Percentiles rank a stretch among this genome's conserved stretches.
Conservation (phyloP, 1,140 invertebrate species). For the Wiebesia pumilae region DNA sequence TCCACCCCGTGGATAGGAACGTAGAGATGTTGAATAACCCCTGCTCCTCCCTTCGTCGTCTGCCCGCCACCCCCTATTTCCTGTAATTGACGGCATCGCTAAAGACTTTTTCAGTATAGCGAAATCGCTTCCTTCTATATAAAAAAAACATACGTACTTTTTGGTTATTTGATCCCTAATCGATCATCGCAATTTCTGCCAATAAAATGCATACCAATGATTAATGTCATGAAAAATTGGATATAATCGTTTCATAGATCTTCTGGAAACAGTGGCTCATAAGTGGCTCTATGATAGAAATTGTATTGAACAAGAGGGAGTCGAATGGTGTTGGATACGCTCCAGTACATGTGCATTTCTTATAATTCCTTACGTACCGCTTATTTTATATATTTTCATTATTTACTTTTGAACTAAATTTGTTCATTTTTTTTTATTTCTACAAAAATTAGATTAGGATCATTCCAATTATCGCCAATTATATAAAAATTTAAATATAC, state of each 20-base stretch:
- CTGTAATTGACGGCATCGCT: slow-evolving; percentile 40
- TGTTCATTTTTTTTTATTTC: too few relatives aligned
- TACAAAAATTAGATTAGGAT: too few relatives aligned
- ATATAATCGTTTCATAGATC: background rate
- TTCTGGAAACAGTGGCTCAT: slow-evolving; percentile 36
- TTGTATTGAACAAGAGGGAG: too few relatives aligned
- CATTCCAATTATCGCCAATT: too few relatives aligned
- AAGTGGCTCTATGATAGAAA: slow-evolving; percentile 42
- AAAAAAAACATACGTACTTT: background rate
- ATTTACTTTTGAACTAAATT: too few relatives aligned
- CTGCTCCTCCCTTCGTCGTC: background rate
- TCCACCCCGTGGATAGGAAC: background rate
- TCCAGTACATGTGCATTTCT: too few relatives aligned
- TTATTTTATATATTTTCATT: too few relatives aligned
- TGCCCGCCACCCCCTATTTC: background rate
- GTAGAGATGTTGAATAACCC: too few relatives aligned
- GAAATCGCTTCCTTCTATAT: background rate
- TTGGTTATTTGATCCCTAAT: background rate
- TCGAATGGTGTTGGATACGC: too few relatives aligned
- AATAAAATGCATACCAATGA: slow-evolving; percentile 9
- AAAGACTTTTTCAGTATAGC: slow-evolving; percentile 15
- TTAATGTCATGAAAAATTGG: background rate
- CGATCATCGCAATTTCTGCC: background rate
- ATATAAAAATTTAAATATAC: too few relatives aligned
- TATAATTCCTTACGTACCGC: too few relatives aligned